Evolutionary conservation across 2,113 vertebrate genomes (phyloP), one percentile per base, ranked within the genome.

Genomic region (Pyrgilauda ruficollis): DNA sequence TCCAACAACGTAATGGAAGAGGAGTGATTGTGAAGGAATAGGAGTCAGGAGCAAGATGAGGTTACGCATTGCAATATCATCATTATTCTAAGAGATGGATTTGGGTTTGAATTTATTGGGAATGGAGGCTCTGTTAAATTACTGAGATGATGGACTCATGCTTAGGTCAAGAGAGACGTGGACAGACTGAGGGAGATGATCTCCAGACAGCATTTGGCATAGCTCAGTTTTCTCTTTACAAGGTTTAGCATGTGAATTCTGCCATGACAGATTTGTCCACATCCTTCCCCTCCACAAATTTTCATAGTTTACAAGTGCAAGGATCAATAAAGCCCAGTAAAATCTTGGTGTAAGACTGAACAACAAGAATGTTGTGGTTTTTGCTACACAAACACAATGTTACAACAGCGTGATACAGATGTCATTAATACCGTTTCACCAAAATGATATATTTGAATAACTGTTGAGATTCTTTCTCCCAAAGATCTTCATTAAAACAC

Each of bases 301-400:
- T 68, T 74, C 19, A 4, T 37, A 10, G 10, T 85, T 68, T n/a
- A 22, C 14, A 56, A 20, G 31, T 43, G 31, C 28, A 72, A 55
- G 9, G 22, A 43, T 46, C 10, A 31, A 2, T 11, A 11, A 12
- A 43, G 15, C 46, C 23, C 30, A 19, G 30, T 69, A 33, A 46
- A 62, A 89, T 58, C 49, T 73, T 28, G 11, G 6, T 72, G 15
- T 26, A 18, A 64, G 35, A 10, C 33, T 50, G 11, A 85, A 61
- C 10, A 43, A 30, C 35, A 73, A 64, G 49, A 76, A 41, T 72
- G 31, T 35, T 0, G 0, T 59, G 5, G 7, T 12, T 64, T 62
- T 23, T 87, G 15, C 77, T 73, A 6, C 12, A 33, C 11, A 31
- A 55, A 41, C 47, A 26, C 33, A 16, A 1, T 31, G 9, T 44